Percentiles rank a stretch among this genome's conserved stretches.
These are phyloP conservation scores for Cryptops parisi DNA, from an alignment of 2,888 invertebrate species.

Conservation along the genomic window DNA sequence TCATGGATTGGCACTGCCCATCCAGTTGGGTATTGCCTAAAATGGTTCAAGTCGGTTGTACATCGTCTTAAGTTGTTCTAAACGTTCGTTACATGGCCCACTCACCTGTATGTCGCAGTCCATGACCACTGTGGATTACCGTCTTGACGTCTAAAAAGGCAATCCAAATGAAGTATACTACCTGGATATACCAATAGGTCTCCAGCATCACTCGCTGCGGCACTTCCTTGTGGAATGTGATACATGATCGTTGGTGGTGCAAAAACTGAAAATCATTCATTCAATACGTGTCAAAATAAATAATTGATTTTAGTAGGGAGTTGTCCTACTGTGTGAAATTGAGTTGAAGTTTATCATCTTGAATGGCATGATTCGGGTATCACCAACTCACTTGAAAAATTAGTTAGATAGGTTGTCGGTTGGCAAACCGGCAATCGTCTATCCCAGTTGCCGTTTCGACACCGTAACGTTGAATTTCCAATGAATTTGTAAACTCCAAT, in stretches of 20 bases:
- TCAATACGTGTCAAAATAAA: background rate
- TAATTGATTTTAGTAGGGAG: too few relatives aligned
- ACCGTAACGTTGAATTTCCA: conserved; percentile 58
- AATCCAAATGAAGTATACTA: conserved; percentile 64
- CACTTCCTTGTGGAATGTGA: conserved; percentile 18
- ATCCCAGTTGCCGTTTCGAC: conserved; percentile 69
- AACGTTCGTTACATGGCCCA: background rate
- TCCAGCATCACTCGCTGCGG: conserved; percentile 38
- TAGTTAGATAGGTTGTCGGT: conserved; percentile 70
- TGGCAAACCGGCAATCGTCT: conserved; percentile 64
- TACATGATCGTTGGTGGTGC: conserved; percentile 24
- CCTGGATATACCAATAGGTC: conserved; percentile 66
- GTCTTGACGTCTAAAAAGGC: conserved; percentile 55
- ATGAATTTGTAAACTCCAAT: conserved; percentile 69
- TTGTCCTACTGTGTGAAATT: background rate
- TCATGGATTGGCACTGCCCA: conserved; percentile 61
- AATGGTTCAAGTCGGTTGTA: too few relatives aligned
- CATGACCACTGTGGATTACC: conserved; percentile 81
- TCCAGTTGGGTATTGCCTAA: conserved; percentile 56
- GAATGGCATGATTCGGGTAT: too few relatives aligned
- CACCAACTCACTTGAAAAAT: conserved; percentile 79
- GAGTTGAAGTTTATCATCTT: background rate
- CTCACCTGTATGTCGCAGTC: conserved; percentile 43
- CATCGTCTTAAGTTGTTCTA: background rate
- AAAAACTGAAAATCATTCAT: conserved; percentile 17